A percentile compares a stretch with the other conserved stretches of the same genome.
phyloP scores from a whole-genome alignment of 2,113 vertebrate genomes.

The Columba janthina region DNA sequence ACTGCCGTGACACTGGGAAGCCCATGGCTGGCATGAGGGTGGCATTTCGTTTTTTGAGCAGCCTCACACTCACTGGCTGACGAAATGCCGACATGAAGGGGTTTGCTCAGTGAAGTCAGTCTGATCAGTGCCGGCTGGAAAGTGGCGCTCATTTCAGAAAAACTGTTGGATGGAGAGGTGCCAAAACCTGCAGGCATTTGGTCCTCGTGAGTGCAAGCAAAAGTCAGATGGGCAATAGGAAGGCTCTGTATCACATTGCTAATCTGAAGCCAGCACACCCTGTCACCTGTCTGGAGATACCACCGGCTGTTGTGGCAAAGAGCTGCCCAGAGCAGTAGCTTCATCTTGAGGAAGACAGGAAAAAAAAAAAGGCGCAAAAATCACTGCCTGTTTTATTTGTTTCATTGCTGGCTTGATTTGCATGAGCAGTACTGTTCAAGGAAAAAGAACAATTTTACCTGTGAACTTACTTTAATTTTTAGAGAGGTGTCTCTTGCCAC shows the following conservation, averaged over 20 bases:
- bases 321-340: background rate
- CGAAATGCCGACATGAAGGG: fast-evolving
- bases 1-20: fast-evolving
- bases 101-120: background rate
- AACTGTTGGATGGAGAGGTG: background rate
- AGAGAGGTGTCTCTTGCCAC: background rate
- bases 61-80: background rate
- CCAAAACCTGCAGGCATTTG: background rate
- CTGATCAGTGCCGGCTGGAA: background rate
- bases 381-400: background rate
- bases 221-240: background rate
- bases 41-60: fast-evolving
- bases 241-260: background rate
- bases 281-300: background rate
- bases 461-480: background rate
- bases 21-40: fast-evolving
- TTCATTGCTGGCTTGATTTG: background rate
- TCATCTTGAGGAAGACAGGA: background rate
- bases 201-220: background rate
- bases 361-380: background rate
- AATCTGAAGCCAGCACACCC: background rate
- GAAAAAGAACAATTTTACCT: background rate
- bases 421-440: background rate
- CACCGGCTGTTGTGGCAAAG: background rate
- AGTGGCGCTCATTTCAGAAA: background rate